Evolutionary conservation across 1,140 invertebrate genomes (phyloP).

Genomic region (Oedothorax gibbosus): DNA sequence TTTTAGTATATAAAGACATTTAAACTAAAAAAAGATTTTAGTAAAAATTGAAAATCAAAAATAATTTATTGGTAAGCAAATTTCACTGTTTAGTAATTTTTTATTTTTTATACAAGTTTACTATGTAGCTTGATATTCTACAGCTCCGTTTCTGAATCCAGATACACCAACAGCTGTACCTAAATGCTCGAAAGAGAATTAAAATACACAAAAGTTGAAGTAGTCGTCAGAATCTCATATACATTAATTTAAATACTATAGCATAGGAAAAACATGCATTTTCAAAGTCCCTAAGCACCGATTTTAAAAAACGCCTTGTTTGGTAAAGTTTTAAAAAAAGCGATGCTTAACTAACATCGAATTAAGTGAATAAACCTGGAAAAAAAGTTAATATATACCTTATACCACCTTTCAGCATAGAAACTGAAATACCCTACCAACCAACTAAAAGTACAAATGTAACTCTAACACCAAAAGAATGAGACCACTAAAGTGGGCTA

Average conservation of each 20-base stretch:
- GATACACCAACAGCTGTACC: slow-evolving; percentile 37
- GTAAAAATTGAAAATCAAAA: neutral
- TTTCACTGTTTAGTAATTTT: slow-evolving; percentile 23
- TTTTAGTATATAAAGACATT: too few species aligned
- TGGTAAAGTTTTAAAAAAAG: neutral
- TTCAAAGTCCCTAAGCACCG: neutral
- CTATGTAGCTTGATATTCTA: slow-evolving; percentile 43
- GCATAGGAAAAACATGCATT: slow-evolving; percentile 29
- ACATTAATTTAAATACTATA: slow-evolving; percentile 24
- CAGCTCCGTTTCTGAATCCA: slow-evolving; percentile 53
- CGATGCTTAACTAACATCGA: neutral
- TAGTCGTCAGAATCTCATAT: slow-evolving; percentile 40
- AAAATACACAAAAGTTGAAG: slow-evolving; percentile 55
- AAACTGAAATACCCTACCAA: neutral
- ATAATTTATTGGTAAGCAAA: neutral
- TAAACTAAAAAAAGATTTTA: too few species aligned
- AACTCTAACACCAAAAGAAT: slow-evolving; percentile 38
- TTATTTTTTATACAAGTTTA: slow-evolving; percentile 32
- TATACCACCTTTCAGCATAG: too few species aligned
- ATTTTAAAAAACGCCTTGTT: too few species aligned
- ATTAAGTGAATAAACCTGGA: neutral
- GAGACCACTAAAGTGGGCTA: slow-evolving; percentile 46
- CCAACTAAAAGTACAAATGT: slow-evolving; percentile 8
- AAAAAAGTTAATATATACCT: too few species aligned
- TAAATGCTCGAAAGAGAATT: slow-evolving; percentile 52